Base-by-base conservation (phyloP, 2,113 vertebrate species). In the Nyctibius bracteatus region DNA sequence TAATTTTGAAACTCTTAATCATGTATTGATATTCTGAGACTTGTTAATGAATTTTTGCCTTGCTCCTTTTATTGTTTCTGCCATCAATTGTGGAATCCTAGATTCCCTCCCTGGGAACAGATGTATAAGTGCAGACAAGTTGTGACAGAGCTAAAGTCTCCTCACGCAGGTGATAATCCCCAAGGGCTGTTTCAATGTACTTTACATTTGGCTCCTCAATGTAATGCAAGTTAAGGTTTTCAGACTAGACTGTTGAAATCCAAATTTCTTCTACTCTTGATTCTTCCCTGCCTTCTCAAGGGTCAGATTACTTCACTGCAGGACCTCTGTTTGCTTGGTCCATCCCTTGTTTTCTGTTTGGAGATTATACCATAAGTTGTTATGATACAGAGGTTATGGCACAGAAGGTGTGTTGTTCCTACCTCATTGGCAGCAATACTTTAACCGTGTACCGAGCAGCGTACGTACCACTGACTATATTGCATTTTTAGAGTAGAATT, bases 391-490 rank as follows among this genome's bases (percentile, higher is more conserved):
- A 47, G 12, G 3, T 39, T 43, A 4, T 1, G 14, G 19, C 35
- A 8, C 7, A 55, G 80, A 24, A 41, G 2, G 17, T 21, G 27
- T 18, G 12, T 2, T 52, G 3, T 22, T 92, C 25, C 35, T 8
- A 3, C 6, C 33, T 57, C 10, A 3, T 3, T 39, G 67, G 14
- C 46, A 75, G n/a, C 9, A 49, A 6, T 17, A 15, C 10, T 57
- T 52, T 52, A 37, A 54, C 11, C 8, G 20, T 41, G 9, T 18
- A 24, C 17, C 35, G 57, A 35, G 41, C 20, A n/a, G 17, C 28
- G 10, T 30, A 67, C 1, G 1, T 17, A 12, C 8, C n/a, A 10
- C 15, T 49, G 43, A 11, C 23, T 13, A 10, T 1, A 17, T 14
- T 35, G 31, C 8, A 18, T 35, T 73, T 58, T n/a, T 70, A 62